These are phyloP conservation scores for Drosophila infuscata DNA, from an alignment of 2,888 invertebrate species.

Conservation along the genomic window DNA sequence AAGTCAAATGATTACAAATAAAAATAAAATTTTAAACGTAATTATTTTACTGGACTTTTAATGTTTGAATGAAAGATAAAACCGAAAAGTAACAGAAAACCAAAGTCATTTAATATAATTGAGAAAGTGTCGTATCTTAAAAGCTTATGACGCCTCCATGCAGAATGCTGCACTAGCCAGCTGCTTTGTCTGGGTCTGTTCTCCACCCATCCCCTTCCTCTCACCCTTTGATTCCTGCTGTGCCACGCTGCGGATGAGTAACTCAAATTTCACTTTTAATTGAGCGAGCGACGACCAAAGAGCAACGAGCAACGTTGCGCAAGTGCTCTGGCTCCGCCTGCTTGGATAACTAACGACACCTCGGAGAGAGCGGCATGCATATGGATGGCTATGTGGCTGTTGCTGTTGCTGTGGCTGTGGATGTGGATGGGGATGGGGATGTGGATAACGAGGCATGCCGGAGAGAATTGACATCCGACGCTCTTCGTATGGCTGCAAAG, in stretches of 20 bases:
- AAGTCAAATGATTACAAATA: conserved; percentile 19
- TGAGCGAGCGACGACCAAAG: conserved; percentile 37
- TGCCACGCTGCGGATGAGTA: conserved; percentile 51
- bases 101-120: conserved; percentile 32
- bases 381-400: conserved; percentile 29
- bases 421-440: background rate
- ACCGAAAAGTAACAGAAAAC: conserved; percentile 3
- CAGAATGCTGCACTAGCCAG: conserved; percentile 5
- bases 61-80: background rate
- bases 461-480: conserved; percentile 60
- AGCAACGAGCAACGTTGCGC: conserved; percentile 61
- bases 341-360: conserved; percentile 53
- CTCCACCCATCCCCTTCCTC: background rate
- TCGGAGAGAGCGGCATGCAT: conserved; percentile 48
- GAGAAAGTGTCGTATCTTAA: conserved; percentile 24
- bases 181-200: background rate
- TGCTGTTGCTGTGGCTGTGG: conserved; percentile 1
- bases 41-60: conserved; percentile 5
- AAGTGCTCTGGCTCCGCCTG: conserved; percentile 52
- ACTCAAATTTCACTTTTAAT: conserved; percentile 59
- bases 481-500: conserved; percentile 55
- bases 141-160: conserved; percentile 26
- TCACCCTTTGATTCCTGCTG: conserved; percentile 1
- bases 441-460: conserved; percentile 37
- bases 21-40: conserved; percentile 14